phyloP scores from a whole-genome alignment of 2,888 invertebrate genomes.

The Ptychoptera contaminata region DNA sequence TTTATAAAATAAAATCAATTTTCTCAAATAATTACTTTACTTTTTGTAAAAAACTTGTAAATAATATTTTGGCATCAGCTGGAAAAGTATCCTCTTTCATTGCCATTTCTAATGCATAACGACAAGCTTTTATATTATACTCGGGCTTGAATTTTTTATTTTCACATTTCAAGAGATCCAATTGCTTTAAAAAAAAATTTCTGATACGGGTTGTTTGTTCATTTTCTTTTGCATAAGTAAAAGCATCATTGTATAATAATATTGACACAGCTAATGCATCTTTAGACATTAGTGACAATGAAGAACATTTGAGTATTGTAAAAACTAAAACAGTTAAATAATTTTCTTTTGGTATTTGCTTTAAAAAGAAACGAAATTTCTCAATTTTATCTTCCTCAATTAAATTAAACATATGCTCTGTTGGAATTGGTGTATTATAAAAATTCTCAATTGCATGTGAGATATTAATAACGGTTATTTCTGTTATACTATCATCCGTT shows the following conservation, averaged over 20 bases:
- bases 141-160: constrained; percentile 20
- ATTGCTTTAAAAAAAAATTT: constrained; percentile 26
- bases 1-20: too few species aligned
- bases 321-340: constrained; percentile 25
- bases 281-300: constrained; percentile 21
- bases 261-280: constrained; percentile 23
- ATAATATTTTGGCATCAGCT: constrained; percentile 23
- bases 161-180: constrained; percentile 25
- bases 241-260: constrained; percentile 21
- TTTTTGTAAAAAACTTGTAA: constrained; percentile 22
- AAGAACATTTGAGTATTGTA: constrained; percentile 26
- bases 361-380: constrained; percentile 16
- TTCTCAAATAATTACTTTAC: constrained; percentile 10
- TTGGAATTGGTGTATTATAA: constrained; percentile 22
- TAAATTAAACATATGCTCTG: constrained; percentile 22
- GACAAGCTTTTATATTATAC: constrained; percentile 24
- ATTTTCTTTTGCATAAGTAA: constrained; percentile 24
- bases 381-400: constrained; percentile 22
- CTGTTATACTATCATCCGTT: constrained; percentile 11
- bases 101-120: constrained; percentile 23
- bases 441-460: constrained; percentile 21
- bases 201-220: constrained; percentile 22
- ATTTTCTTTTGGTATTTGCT: constrained; percentile 24
- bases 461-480: constrained; percentile 9
- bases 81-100: constrained; percentile 19